A percentile compares a stretch with the other conserved stretches of the same genome.
Evolutionary conservation across 1,140 invertebrate species (phyloP).

Genomic region (Rhopalosiphum padi): DNA sequence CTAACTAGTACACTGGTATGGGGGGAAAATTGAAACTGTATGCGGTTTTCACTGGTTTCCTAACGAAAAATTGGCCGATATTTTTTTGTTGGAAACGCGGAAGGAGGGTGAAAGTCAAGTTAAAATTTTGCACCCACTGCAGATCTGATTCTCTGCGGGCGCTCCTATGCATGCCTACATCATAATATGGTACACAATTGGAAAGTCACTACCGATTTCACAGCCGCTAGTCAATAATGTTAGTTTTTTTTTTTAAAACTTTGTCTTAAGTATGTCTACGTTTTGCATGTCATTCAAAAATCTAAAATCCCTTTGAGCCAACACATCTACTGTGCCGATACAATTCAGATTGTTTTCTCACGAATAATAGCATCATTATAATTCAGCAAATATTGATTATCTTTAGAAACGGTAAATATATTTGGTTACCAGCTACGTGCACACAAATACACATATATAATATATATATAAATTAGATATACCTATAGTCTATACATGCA

Average conservation of each 20-base stretch:
- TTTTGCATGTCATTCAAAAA: conserved; percentile 18
- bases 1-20: not conserved
- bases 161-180: not conserved
- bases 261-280: not conserved
- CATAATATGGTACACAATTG: not conserved
- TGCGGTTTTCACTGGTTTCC: not conserved
- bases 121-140: not conserved
- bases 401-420: conserved; percentile 12
- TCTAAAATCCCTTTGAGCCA: not conserved
- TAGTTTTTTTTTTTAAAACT: conserved; percentile 1
- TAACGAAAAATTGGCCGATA: not conserved
- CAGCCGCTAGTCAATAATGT: conserved; percentile 31
- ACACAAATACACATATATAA: not conserved
- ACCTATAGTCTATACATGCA: not conserved
- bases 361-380: not conserved
- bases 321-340: not conserved
- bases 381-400: not conserved
- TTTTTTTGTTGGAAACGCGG: not conserved
- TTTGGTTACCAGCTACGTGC: not conserved
- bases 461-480: not conserved
- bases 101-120: not conserved
- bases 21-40: not conserved
- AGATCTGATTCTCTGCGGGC: not conserved
- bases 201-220: conserved; percentile 44
- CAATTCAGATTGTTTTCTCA: conserved; percentile 23